A percentile compares a stretch with the other conserved stretches of the same genome.
Conservation (phyloP, 2,888 invertebrate species). For the Polydesmus complanatus region DNA sequence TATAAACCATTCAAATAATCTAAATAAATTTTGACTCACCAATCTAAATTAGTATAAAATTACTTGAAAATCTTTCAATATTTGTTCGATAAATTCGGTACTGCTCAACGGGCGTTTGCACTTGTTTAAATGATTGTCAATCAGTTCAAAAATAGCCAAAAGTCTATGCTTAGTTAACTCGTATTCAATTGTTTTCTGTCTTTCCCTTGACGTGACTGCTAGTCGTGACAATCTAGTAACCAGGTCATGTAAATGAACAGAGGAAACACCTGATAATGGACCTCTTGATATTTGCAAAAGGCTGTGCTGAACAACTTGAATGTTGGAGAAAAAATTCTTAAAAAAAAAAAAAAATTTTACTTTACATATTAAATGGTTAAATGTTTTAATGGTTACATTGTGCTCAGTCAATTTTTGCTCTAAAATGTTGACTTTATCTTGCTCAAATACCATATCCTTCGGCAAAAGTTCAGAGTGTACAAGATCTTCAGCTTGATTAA, state of each 20-base stretch:
- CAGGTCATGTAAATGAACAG: constrained; percentile 69
- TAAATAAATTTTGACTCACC: not conserved
- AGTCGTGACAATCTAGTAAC: constrained; percentile 59
- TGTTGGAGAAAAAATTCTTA: constrained; percentile 65
- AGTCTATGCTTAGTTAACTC: constrained; percentile 45
- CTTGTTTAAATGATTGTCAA: constrained; percentile 71
- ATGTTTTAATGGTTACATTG: constrained; percentile 37
- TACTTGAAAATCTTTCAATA: constrained; percentile 30
- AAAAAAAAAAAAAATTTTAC: constrained; percentile 12
- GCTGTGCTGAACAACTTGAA: constrained; percentile 59
- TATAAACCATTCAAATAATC: not conserved
- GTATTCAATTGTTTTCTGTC: constrained; percentile 34
- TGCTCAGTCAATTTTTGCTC: constrained; percentile 62
- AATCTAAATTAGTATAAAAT: not conserved
- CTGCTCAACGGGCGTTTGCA: constrained; percentile 82
- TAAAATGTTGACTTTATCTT: constrained; percentile 78
- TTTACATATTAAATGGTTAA: not conserved
- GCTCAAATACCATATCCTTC: constrained; percentile 53
- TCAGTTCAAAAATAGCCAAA: constrained; percentile 76
- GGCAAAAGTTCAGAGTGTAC: constrained; percentile 70
- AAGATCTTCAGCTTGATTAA: constrained; percentile 70
- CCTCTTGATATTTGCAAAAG: constrained; percentile 60
- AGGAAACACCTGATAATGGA: constrained; percentile 52
- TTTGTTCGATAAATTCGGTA: constrained; percentile 26
- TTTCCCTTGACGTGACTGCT: constrained; percentile 59